phyloP scores from a whole-genome alignment of 92 coral and sea anemone species.

The Epizoanthus rinbou region DNA sequence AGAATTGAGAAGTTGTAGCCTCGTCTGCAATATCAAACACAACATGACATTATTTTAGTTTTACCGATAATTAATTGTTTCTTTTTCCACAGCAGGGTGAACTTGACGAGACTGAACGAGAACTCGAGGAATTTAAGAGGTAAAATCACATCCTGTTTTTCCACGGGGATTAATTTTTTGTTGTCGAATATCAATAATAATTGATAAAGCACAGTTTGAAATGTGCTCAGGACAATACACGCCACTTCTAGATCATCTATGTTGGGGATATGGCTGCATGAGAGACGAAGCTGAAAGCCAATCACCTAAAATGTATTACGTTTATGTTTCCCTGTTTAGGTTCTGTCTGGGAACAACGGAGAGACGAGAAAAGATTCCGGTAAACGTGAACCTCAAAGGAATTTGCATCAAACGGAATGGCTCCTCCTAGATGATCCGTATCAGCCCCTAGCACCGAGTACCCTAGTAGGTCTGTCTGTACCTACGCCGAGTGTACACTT shows the following conservation, averaged over 20 bases:
- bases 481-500: constrained; percentile 3
- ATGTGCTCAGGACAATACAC: background rate
- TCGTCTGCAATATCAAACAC: background rate
- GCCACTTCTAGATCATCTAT: no score
- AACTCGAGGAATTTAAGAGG: constrained; percentile 44
- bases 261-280: no score
- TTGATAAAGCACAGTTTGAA: no score
- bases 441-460: constrained; percentile 2
- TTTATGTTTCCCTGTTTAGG: background rate
- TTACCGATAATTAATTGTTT: background rate
- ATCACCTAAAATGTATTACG: background rate
- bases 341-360: constrained; percentile 33
- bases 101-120: constrained; percentile 39
- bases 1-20: no score
- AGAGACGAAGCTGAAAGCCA: no score
- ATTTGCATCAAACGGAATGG: constrained; percentile 41
- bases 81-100: constrained; percentile 25
- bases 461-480: background rate
- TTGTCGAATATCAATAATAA: background rate
- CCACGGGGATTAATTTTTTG: background rate
- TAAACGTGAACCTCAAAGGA: constrained; percentile 41
- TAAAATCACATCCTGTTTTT: background rate
- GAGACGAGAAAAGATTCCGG: constrained; percentile 45
- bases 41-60: background rate
- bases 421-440: constrained; percentile 24